A percentile compares a stretch with the other conserved stretches of the same genome.
Evolutionary conservation across 1,140 invertebrate species (phyloP).

Genomic region (Drosophila albomicans): DNA sequence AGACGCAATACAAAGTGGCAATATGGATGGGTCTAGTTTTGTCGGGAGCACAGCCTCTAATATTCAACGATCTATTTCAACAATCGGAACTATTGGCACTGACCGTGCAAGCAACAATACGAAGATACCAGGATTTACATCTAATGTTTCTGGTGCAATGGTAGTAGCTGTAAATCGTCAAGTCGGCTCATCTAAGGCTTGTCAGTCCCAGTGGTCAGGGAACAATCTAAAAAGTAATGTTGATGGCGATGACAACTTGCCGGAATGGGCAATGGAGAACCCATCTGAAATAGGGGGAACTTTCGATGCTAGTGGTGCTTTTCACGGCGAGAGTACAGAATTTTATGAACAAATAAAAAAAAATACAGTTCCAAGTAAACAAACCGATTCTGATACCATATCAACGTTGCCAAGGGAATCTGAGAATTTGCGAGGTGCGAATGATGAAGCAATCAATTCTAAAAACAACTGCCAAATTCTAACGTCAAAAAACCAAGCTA

Average conservation of each 20-base stretch:
- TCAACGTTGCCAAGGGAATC: neutral
- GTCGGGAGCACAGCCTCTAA: constrained; percentile 39
- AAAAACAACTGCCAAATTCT: neutral
- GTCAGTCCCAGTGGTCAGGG: constrained; percentile 44
- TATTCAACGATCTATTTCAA: constrained; percentile 70
- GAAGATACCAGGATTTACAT: constrained; percentile 9
- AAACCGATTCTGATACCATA: neutral
- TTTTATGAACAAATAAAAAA: neutral
- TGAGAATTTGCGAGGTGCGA: neutral
- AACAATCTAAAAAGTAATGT: constrained; percentile 16
- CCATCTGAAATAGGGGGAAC: constrained; percentile 92
- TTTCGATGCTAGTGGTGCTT: constrained; percentile 94
- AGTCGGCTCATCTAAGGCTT: constrained; percentile 28
- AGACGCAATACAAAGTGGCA: constrained; percentile 70
- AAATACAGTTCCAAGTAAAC: neutral
- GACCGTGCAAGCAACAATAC: constrained; percentile 34
- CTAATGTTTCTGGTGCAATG: neutral
- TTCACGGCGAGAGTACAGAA: constrained; percentile 87
- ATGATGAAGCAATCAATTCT: neutral
- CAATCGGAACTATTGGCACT: constrained; percentile 48
- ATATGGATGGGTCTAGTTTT: constrained; percentile 50
- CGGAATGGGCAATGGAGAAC: constrained; percentile 92
- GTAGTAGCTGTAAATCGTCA: constrained; percentile 19
- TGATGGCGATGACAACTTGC: constrained; percentile 88
- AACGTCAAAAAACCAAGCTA: neutral